Evolutionary conservation across 2,797 vertebrate genomes (phyloP), one percentile per base, ranked within the genome.

Genomic region (Melanotaenia pygmaea): DNA sequence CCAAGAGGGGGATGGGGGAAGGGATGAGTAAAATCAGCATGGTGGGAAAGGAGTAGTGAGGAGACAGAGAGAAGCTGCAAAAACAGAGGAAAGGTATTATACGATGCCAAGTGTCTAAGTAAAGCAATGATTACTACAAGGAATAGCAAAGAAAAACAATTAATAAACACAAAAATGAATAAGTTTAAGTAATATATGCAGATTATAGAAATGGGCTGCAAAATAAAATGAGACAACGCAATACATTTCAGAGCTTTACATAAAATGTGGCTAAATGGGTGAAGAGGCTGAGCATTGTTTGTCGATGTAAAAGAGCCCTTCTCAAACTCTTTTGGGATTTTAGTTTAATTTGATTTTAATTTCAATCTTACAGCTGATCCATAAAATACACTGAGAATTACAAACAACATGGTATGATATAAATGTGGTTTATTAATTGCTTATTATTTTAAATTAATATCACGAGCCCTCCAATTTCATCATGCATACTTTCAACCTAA

Each of bases 1-100:
- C 77, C 76, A 85, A 63, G 81, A 67, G 70, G 57, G 16, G 59
- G 74, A 40, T 63, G 87, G 84, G 83, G 84, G 76, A 78, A 68
- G 86, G 76, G 64, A 67, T 9, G 63, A 66, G 47, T 72, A 62
- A 76, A 70, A 79, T 64, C 68, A 81, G 64, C 67, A 69, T 60
- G 67, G 64, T 77, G 84, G 62, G 57, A 59, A 37, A 61, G 54
- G 59, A 32, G 80, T 28, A 37, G 67, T 28, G 16, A 61, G 35
- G 26, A 77, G 45, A 73, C n/a, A 47, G 43, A 32, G 59, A 45
- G 51, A 66, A 62, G 62, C 53, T 62, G 53, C n/a, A 70, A n/a
- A 77, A 60, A 75, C 18, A 32, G 35, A 67, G 38, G 26, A n/a
- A 66, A 30, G 16, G 40, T 47, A 58, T 3, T 9, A 8, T 18